These are phyloP conservation scores for Crioceris asparagi DNA, from an alignment of 2,888 invertebrate species.

Conservation along the genomic window DNA sequence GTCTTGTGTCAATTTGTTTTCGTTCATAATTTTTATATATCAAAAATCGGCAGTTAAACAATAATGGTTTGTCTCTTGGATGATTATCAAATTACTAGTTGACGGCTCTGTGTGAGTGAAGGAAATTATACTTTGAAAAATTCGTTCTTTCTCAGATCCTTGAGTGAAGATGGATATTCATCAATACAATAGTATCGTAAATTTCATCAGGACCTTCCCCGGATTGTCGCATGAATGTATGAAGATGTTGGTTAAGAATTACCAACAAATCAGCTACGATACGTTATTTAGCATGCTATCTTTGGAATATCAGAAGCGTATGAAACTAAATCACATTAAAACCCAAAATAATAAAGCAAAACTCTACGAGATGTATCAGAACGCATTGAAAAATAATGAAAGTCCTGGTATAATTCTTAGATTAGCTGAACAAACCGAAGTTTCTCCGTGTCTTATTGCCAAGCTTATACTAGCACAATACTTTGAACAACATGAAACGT, in stretches of 20 bases:
- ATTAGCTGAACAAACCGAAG: constrained; percentile 42
- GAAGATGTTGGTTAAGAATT: constrained; percentile 37
- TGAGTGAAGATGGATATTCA: constrained; percentile 14
- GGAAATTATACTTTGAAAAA: too few species aligned
- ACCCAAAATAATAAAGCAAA: constrained; percentile 44
- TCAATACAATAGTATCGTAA: constrained; percentile 18
- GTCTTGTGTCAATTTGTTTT: too few species aligned
- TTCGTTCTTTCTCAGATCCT: too few species aligned
- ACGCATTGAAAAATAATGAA: constrained; percentile 35
- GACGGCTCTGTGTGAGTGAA: too few species aligned
- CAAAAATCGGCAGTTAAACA: too few species aligned
- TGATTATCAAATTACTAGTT: too few species aligned
- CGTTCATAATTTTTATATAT: too few species aligned
- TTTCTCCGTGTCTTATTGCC: constrained; percentile 50
- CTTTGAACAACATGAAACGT: constrained; percentile 29
- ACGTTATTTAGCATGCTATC: constrained; percentile 63
- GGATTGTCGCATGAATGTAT: constrained; percentile 23
- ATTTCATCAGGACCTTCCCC: constrained; percentile 18
- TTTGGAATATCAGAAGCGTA: constrained; percentile 51
- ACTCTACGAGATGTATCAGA: constrained; percentile 40
- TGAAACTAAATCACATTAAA: constrained; percentile 52
- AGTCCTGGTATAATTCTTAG: constrained; percentile 50
- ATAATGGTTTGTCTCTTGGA: too few species aligned
- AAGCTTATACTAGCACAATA: constrained; percentile 47
- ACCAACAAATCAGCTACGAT: constrained; percentile 43